Percentiles rank a stretch among this genome's conserved stretches.
These are phyloP conservation scores for Silurus lanzhouensis DNA, from an alignment of 2,797 vertebrate species.

Conservation along the genomic window DNA sequence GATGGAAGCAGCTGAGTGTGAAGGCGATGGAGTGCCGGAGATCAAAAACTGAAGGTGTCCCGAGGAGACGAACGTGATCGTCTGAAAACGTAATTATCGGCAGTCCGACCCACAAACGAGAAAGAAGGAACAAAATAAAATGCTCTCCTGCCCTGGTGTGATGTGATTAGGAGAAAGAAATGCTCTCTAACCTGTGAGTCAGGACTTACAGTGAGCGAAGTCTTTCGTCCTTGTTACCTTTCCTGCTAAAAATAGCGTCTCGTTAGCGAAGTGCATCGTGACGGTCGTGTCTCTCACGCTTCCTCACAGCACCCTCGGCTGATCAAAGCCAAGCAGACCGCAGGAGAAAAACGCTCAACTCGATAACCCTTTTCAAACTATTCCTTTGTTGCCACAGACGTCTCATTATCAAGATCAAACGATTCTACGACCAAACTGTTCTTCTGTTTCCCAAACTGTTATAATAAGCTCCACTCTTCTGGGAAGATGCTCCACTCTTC, in stretches of 20 bases:
- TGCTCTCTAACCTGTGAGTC: neutral
- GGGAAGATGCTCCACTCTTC: too few relatives aligned
- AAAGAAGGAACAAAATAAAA: neutral
- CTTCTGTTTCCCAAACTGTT: too few relatives aligned
- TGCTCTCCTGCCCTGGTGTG: neutral
- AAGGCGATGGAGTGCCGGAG: conserved; percentile 1
- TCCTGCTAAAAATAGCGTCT: conserved; percentile 12
- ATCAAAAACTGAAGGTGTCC: conserved; percentile 19
- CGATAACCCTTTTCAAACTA: neutral
- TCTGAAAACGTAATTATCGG: too few relatives aligned
- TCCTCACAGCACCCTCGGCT: neutral
- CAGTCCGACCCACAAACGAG: too few relatives aligned
- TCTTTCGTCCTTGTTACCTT: neutral
- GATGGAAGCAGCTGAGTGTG: neutral
- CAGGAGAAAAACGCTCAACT: neutral
- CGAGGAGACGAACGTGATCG: neutral
- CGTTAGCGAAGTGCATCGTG: neutral
- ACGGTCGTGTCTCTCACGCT: neutral
- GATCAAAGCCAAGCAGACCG: neutral
- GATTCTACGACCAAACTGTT: too few relatives aligned
- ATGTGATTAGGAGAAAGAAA: neutral
- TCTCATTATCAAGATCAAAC: neutral
- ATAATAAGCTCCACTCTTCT: too few relatives aligned
- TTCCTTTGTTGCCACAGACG: neutral
- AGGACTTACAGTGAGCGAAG: neutral